Evolutionary conservation across 1,140 invertebrate species (phyloP), one percentile per base, ranked within the genome.

Genomic region (Oreohelix idahoensis): DNA sequence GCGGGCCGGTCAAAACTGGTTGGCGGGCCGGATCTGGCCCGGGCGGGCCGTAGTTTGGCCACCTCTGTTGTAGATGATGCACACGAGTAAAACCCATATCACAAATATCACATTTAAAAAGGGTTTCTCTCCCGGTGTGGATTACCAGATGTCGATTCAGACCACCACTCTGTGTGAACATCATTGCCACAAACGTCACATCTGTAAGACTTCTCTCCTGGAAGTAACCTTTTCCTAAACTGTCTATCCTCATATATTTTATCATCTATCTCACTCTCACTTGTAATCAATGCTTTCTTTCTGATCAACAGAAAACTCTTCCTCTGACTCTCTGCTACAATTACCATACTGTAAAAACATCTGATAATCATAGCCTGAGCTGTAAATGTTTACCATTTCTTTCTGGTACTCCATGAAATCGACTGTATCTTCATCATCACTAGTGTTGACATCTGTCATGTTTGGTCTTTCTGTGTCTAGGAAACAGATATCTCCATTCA

Each of bases 171-270:
- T 58, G 53, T 23, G 45, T 70, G 38, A 77, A 84, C 23, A 39
- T 51, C 53, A 77, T 78, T n/a, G 36, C 79, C 75, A 76, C 84
- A 84, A 8, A 79, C 29, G 5, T 81, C 42, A 51, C 84, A 84
- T 58, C 32, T 42, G 45, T 70, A 84, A 1, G 79, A 51, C 29
- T 78, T 77, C 42, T 82, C 69, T 0, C 79, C 53, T 58, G 23
- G 10, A 5, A 20, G 15, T 58, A 58, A 58, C 23, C 53, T 58
- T n/a, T 23, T 58, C 17, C 26, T 2, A 58, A 20, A 20, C 2
- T 58, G 53, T 45, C 5, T 45, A 58, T n/a, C n/a, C n/a, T 58
- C 4, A 58, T 23, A 58, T n/a, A 58, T 15, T 4, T 58, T 58
- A n/a, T 58, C 5, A 15, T 58, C 53, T 58, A 20, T 58, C 20